These are phyloP conservation scores for Eumacrocentrus americanus DNA, from an alignment of 2,888 invertebrate species.

Conservation along the genomic window DNA sequence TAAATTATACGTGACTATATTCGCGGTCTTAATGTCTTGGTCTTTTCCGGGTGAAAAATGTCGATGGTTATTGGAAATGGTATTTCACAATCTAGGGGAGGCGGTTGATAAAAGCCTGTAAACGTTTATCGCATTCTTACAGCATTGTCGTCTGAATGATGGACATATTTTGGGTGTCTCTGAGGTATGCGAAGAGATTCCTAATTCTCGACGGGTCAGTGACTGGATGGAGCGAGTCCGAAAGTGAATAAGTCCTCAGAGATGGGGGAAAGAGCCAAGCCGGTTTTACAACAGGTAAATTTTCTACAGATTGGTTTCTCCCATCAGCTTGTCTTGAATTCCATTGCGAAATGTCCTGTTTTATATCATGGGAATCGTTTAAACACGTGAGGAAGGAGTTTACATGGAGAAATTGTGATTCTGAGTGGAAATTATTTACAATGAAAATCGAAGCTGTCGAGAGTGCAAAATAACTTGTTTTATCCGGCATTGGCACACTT, in stretches of 20 bases:
- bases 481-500: neutral
- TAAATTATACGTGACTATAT: neutral
- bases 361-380: too few relatives aligned
- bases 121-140: too few relatives aligned
- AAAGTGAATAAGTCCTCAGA: conserved; percentile 38
- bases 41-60: neutral
- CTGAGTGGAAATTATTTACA: too few relatives aligned
- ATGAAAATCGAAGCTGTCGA: too few relatives aligned
- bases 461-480: neutral
- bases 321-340: neutral
- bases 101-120: too few relatives aligned
- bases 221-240: conserved; percentile 41
- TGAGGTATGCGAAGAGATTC: too few relatives aligned
- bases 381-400: too few relatives aligned
- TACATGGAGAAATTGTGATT: too few relatives aligned
- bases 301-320: neutral
- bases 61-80: neutral
- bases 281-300: conserved; percentile 30
- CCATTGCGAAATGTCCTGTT: too few relatives aligned
- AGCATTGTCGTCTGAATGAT: neutral
- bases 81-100: too few relatives aligned
- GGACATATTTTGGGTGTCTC: too few relatives aligned
- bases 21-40: neutral
- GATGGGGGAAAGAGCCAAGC: conserved; percentile 13
- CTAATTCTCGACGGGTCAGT: conserved; percentile 46